phyloP scores from a whole-genome alignment of 2,113 vertebrate species.

The Vidua macroura region DNA sequence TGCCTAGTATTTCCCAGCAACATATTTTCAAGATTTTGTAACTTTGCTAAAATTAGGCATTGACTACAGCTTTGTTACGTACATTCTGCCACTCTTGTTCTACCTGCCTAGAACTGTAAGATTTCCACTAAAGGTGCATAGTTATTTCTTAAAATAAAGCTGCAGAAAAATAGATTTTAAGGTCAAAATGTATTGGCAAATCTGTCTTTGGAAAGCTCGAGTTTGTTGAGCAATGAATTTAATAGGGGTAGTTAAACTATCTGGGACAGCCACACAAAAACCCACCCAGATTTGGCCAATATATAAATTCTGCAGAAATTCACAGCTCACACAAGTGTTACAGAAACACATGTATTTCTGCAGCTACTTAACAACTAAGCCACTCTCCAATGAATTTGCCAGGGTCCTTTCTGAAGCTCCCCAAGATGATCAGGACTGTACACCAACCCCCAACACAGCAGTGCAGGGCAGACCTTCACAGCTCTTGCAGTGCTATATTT shows the following conservation, averaged over 20 bases:
- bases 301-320: not conserved
- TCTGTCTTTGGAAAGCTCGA: not conserved
- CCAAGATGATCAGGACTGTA: not conserved
- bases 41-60: not conserved
- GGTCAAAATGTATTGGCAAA: not conserved
- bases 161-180: not conserved
- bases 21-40: not conserved
- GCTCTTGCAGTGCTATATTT: rapidly evolving
- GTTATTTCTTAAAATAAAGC: not conserved
- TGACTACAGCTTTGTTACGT: not conserved
- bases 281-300: not conserved
- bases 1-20: not conserved
- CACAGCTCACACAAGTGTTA: not conserved
- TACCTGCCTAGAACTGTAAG: not conserved
- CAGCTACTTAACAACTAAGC: not conserved
- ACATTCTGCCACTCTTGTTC: not conserved
- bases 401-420: not conserved
- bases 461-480: not conserved
- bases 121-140: not conserved
- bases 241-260: not conserved
- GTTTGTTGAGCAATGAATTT: not conserved
- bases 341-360: not conserved
- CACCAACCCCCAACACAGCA: rapidly evolving
- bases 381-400: not conserved
- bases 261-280: not conserved